Evolutionary conservation across 2,797 vertebrate genomes (phyloP).

Genomic region (Myiotriccus ornatus): DNA sequence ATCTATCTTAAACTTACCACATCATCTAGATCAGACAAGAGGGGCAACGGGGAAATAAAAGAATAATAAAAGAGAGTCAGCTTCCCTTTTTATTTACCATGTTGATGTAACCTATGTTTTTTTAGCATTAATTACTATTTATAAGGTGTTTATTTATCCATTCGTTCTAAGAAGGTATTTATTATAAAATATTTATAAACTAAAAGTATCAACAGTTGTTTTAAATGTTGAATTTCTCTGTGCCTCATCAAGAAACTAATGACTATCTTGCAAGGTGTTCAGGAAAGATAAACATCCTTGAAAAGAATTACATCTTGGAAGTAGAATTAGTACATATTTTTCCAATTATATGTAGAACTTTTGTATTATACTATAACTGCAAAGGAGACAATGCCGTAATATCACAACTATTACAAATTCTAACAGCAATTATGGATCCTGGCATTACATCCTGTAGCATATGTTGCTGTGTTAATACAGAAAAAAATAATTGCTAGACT

Average conservation of each 20-base stretch:
- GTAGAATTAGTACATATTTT: background rate
- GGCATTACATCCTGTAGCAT: background rate
- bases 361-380: background rate
- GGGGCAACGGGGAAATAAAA: background rate
- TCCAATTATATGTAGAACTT: background rate
- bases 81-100: background rate
- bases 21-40: background rate
- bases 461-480: background rate
- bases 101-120: background rate
- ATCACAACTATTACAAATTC: background rate
- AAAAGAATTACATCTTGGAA: background rate
- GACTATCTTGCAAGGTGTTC: background rate
- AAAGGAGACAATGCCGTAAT: background rate
- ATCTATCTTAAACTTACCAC: background rate
- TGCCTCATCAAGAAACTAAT: background rate
- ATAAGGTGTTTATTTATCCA: background rate
- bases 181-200: background rate
- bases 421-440: background rate
- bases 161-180: background rate
- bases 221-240: background rate
- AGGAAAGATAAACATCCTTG: background rate
- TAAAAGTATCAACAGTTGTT: background rate
- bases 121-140: background rate
- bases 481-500: background rate
- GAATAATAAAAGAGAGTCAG: fast-evolving